Base-by-base conservation (phyloP, 2,797 vertebrate species). In the Malurus splendens region DNA sequence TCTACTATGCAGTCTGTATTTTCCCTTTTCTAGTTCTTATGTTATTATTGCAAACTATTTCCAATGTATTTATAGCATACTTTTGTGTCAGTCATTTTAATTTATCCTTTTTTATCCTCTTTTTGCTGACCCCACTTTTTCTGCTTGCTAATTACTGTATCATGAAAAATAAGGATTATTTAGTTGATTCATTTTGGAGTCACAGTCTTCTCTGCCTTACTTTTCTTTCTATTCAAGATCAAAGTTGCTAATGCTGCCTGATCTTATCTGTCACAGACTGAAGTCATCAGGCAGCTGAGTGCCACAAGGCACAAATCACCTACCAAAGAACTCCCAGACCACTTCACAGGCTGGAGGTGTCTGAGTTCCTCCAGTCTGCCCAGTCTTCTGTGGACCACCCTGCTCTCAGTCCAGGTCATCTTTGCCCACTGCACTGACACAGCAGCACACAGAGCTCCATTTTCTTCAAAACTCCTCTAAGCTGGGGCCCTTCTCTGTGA, bases 31-130 rank as follows among this genome's bases (percentile, higher is more conserved):
- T 89, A 6, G 12, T 41, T 84, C 66, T 66, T 67, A 38, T 23
- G 24, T 16, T 62, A 8, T 65, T 57, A 47, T 5, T 66, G 16
- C 25, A 84, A 60, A 67, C 4, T 56, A 19, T 67, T 77, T 74
- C 44, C n/a, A 50, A 12, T 10, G 16, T 38, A 27, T 27, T 8
- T 12, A 14, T 22, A 27, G 22, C 1, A 0, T 36, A 62, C 2
- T 70, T 83, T 24, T 9, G 3, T 41, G 17, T 33, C 42, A 42
- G 22, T 47, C 6, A 51, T 50, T 82, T 80, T 74, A 19, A 28
- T 83, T 52, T 70, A 22, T 33, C 22, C 44, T n/a, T n/a, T n/a
- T n/a, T n/a, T n/a, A 56, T 14, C 32, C 10, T 75, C 24, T 22
- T 68, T 77, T 65, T 86, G 36, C 33, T 82, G 25, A 12, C 32